phyloP scores from a whole-genome alignment of 2,888 invertebrate species.

The Polydesmus complanatus region DNA sequence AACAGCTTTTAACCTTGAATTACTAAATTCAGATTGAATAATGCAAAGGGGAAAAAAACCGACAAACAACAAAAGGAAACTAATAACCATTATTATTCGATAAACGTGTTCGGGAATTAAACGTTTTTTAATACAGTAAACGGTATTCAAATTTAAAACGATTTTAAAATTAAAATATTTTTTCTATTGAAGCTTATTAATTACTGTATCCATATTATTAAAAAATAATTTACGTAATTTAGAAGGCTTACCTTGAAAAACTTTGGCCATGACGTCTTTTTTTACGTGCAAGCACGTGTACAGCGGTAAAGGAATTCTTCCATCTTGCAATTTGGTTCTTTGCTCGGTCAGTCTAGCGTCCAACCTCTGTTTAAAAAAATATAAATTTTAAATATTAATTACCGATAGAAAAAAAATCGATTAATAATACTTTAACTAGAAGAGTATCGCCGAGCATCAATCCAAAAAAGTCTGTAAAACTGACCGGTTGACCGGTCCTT shows the following conservation, averaged over 20 bases:
- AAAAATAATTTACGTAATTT: too few relatives aligned
- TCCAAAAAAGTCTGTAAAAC: slow-evolving; percentile 38
- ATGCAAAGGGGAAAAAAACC: too few relatives aligned
- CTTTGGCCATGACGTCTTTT: slow-evolving; percentile 34
- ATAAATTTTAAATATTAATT: slow-evolving; percentile 7
- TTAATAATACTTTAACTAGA: slow-evolving; percentile 27
- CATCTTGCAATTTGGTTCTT: slow-evolving; percentile 28
- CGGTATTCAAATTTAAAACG: too few relatives aligned
- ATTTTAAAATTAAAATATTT: too few relatives aligned
- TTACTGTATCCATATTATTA: too few relatives aligned
- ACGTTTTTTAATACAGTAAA: too few relatives aligned
- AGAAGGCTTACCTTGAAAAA: slow-evolving; percentile 38
- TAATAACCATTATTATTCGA: too few relatives aligned
- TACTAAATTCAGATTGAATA: too few relatives aligned
- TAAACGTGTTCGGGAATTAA: too few relatives aligned
- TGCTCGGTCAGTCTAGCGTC: slow-evolving; percentile 30
- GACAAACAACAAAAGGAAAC: too few relatives aligned
- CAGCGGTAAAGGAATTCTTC: slow-evolving; percentile 32
- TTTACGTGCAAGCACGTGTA: slow-evolving; percentile 37
- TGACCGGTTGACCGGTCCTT: slow-evolving; percentile 34
- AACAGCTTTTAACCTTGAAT: too few relatives aligned
- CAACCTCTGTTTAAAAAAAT: slow-evolving; percentile 26
- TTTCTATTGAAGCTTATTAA: too few relatives aligned
- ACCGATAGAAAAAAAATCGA: background rate
- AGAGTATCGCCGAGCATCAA: slow-evolving; percentile 35